Conservation (phyloP, 2,888 invertebrate genomes). For the Adelphocoris suturalis region DNA sequence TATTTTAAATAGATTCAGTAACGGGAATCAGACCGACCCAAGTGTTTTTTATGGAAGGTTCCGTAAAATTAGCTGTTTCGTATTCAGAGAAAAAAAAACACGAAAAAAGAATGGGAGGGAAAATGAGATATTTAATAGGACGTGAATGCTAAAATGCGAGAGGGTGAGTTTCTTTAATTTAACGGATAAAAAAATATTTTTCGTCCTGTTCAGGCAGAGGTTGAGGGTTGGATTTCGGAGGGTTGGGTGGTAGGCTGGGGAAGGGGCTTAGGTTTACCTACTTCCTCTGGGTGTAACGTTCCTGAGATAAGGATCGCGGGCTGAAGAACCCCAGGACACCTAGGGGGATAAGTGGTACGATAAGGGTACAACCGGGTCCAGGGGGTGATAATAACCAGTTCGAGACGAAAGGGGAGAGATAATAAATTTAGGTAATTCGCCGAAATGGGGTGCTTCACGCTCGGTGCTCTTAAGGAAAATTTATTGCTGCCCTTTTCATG, state of each 20-base stretch:
- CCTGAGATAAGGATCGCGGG: neutral
- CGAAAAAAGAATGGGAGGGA: neutral
- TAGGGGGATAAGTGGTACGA: conserved; percentile 3
- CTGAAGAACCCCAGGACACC: neutral
- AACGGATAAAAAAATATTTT: conserved; percentile 1
- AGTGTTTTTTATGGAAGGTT: conserved; percentile 3
- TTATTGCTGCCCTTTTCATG: neutral
- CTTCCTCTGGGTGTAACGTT: neutral
- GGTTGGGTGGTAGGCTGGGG: neutral
- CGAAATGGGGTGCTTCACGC: neutral
- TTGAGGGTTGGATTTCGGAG: neutral
- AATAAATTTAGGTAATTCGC: conserved; percentile 35
- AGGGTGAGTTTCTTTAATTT: neutral
- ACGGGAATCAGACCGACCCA: neutral
- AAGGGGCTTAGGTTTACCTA: no score
- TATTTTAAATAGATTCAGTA: conserved; percentile 19
- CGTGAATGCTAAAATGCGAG: neutral
- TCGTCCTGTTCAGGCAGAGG: neutral
- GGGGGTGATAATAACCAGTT: conserved; percentile 32
- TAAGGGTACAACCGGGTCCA: neutral
- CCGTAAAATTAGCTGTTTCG: conserved; percentile 34
- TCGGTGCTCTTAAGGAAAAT: neutral
- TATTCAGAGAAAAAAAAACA: neutral
- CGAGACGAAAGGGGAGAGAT: conserved; percentile 22
- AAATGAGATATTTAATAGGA: neutral